Conservation (phyloP, 2,113 vertebrate genomes). For the Pterocles orientalis region DNA sequence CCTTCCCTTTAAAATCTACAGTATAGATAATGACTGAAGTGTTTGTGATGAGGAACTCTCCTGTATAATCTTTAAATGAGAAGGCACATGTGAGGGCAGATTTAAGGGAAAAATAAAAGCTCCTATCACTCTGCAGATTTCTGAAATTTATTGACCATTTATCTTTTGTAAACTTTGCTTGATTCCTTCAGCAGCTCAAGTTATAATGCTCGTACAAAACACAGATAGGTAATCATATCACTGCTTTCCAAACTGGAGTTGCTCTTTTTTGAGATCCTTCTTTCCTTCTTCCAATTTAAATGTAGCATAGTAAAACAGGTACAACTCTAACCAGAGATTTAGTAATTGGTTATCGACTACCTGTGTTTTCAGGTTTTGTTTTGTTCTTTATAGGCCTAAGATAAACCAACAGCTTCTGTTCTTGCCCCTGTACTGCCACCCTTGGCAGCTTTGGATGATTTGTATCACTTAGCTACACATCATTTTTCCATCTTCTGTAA, state of each 20-base stretch:
- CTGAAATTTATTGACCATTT: background rate
- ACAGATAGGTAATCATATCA: background rate
- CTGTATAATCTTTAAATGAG: background rate
- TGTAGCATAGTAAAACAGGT: background rate
- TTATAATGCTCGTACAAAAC: background rate
- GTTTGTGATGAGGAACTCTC: background rate
- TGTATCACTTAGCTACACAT: background rate
- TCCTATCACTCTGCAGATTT: background rate
- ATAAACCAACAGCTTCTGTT: background rate
- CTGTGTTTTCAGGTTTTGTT: background rate
- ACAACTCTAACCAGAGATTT: background rate
- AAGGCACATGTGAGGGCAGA: background rate
- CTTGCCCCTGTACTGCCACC: background rate
- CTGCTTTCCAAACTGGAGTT: background rate
- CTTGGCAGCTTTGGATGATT: background rate
- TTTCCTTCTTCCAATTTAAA: background rate
- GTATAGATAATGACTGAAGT: background rate
- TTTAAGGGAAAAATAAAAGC: background rate
- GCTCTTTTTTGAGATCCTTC: background rate
- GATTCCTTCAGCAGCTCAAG: background rate
- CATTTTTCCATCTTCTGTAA: background rate
- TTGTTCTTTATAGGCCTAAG: background rate
- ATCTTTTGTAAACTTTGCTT: background rate
- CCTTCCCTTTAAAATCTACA: background rate
- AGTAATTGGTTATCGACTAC: background rate